Percentiles rank a stretch among this genome's conserved stretches.
phyloP scores from a whole-genome alignment of 2,113 vertebrate species.

The Sturnira hondurensis region DNA sequence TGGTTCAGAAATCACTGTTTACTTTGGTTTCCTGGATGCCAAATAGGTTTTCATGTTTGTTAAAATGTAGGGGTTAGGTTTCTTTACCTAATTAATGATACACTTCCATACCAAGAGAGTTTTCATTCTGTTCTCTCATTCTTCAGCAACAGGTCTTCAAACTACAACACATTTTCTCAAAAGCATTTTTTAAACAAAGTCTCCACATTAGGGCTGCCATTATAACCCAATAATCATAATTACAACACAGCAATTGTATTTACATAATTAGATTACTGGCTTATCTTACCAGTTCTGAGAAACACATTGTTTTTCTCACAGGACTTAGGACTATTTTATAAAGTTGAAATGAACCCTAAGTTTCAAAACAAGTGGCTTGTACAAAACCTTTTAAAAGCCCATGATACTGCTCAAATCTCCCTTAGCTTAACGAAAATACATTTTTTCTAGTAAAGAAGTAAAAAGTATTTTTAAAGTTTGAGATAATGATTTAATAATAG shows the following conservation, averaged over 20 bases:
- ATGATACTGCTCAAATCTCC: not conserved
- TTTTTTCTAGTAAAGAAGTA: not conserved
- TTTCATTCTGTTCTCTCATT: not conserved
- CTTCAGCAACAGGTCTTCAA: conserved; percentile 1
- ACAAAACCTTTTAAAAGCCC: conserved; percentile 1
- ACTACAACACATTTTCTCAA: not conserved
- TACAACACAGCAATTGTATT: not conserved
- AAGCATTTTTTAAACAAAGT: not conserved
- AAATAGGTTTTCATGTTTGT: not conserved
- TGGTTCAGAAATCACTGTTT: conserved; percentile 14
- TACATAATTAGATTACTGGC: not conserved
- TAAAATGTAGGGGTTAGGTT: not conserved
- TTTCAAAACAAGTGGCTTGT: not conserved
- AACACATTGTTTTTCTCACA: not conserved
- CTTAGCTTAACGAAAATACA: not conserved
- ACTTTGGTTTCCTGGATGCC: not conserved
- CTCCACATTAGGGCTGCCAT: not conserved
- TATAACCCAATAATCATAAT: not conserved
- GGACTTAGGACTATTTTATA: not conserved
- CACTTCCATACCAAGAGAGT: not conserved
- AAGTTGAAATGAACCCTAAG: not conserved
- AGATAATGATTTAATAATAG: not conserved
- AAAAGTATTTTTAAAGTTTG: conserved; percentile 1
- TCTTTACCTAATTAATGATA: not conserved
- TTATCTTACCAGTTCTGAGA: conserved; percentile 2